A percentile compares a stretch with the other conserved stretches of the same genome.
phyloP scores from a whole-genome alignment of 2,113 vertebrate genomes.

The Strigops habroptila region DNA sequence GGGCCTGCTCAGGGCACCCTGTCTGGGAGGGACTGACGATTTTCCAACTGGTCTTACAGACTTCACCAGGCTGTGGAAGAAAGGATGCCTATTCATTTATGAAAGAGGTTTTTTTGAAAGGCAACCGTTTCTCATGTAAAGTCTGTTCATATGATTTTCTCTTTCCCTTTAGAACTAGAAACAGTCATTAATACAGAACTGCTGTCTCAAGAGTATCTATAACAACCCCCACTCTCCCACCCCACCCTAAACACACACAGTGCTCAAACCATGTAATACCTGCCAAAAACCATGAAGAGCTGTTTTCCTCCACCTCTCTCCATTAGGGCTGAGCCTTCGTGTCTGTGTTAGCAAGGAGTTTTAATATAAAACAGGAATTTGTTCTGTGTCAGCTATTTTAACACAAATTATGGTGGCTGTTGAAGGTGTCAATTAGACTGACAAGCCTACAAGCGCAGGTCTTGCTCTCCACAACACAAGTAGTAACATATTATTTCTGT shows the following conservation, averaged over 20 bases:
- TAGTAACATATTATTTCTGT: not conserved
- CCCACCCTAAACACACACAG: not conserved
- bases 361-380: not conserved
- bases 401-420: not conserved
- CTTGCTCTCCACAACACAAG: not conserved
- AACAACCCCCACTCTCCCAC: not conserved
- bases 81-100: not conserved
- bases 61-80: not conserved
- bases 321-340: not conserved
- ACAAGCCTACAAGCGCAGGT: not conserved
- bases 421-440: not conserved
- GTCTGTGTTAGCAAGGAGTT: not conserved
- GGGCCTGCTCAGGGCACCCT: not conserved
- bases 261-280: accelerated
- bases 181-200: not conserved
- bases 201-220: not conserved
- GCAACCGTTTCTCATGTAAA: not conserved
- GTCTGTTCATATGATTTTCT: not conserved
- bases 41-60: not conserved
- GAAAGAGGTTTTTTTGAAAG: not conserved
- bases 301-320: not conserved
- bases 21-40: accelerated
- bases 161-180: not conserved
- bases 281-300: not conserved
- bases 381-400: not conserved